Evolutionary conservation across 2,113 vertebrate genomes (phyloP).

Genomic region (Corvus cornix): DNA sequence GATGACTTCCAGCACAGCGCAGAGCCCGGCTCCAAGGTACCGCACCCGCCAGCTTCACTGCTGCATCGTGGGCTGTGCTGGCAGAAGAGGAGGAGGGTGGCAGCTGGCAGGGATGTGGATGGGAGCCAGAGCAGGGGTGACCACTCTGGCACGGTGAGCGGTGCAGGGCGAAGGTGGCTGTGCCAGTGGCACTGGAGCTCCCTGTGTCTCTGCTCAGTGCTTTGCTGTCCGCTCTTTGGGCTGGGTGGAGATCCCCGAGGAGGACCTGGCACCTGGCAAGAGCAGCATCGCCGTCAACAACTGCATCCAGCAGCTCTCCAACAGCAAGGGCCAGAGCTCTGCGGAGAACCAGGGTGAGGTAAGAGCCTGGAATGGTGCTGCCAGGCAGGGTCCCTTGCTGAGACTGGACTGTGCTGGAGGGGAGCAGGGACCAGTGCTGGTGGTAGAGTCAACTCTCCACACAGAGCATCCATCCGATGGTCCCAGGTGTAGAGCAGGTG

Average conservation of each 20-base stretch:
- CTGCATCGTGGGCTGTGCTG: background rate
- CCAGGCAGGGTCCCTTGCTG: background rate
- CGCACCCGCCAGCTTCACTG: background rate
- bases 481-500: background rate
- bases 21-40: conserved; percentile 87
- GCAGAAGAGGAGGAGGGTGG: background rate
- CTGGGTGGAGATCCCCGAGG: conserved; percentile 95
- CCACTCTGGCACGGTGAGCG: accelerated
- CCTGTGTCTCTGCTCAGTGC: conserved; percentile 72
- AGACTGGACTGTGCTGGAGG: accelerated
- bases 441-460: background rate
- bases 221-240: conserved; percentile 93
- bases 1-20: conserved; percentile 76
- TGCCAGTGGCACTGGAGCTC: background rate
- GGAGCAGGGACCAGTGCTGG: background rate
- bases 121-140: background rate
- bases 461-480: accelerated
- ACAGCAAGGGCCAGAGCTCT: conserved; percentile 78
- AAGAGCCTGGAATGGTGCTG: conserved; percentile 28
- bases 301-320: conserved; percentile 95
- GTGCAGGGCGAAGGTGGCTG: accelerated
- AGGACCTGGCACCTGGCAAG: conserved; percentile 92
- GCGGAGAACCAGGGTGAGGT: conserved; percentile 85
- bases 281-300: conserved; percentile 95
- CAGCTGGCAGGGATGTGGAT: background rate